These are phyloP conservation scores for Triplophysa bombifrons DNA, from an alignment of 2,797 vertebrate genomes.

Conservation along the genomic window DNA sequence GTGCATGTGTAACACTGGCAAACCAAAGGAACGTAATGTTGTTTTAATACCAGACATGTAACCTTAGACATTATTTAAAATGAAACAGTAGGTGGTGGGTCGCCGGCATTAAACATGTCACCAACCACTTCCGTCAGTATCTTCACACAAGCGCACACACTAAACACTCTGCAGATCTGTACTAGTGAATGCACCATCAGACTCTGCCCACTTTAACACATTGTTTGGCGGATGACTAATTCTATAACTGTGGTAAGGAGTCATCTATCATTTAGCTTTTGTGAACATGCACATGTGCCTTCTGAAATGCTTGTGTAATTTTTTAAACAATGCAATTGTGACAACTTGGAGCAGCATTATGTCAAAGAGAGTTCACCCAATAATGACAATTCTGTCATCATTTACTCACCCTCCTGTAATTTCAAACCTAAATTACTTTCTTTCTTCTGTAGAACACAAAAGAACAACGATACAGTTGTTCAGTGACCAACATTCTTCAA, in stretches of 20 bases:
- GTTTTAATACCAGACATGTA: background rate
- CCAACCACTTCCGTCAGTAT: background rate
- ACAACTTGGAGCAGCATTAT: background rate
- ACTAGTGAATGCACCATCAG: background rate
- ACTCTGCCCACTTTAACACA: background rate
- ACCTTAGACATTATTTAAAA: background rate
- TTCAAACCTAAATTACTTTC: too few species aligned
- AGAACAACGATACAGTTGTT: too few species aligned
- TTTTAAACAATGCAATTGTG: background rate
- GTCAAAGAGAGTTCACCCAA: too few species aligned
- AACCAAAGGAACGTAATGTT: background rate
- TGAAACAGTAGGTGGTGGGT: background rate
- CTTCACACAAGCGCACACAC: background rate
- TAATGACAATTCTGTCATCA: too few species aligned
- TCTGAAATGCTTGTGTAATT: background rate
- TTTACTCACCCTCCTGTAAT: too few species aligned
- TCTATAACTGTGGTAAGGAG: background rate
- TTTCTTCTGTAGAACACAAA: too few species aligned
- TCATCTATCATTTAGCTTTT: background rate
- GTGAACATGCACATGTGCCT: background rate
- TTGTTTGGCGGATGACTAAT: background rate
- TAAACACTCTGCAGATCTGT: background rate
- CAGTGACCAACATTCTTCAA: too few species aligned
- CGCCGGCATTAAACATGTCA: background rate
- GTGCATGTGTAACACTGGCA: background rate